phyloP scores from a whole-genome alignment of 1,140 invertebrate genomes.

The Penaeus chinensis region DNA sequence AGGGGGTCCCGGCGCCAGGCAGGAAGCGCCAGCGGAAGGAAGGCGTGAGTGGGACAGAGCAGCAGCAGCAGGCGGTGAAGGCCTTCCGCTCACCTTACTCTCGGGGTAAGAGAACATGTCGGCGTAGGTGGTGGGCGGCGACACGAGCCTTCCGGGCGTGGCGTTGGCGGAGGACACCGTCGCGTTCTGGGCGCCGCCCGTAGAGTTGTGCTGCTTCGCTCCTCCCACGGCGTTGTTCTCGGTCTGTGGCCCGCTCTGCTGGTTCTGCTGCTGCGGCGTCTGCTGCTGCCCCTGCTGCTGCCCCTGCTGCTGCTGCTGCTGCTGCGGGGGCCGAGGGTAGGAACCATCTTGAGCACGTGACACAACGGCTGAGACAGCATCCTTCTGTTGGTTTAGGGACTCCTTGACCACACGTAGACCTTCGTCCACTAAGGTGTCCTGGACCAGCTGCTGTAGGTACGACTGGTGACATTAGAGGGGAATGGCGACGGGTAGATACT shows the following conservation, averaged over 20 bases:
- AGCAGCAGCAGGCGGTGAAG: background rate
- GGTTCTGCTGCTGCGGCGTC: constrained; percentile 6
- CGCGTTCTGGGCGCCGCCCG: background rate
- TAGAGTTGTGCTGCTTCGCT: constrained; percentile 34
- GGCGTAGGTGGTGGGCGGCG: constrained; percentile 49
- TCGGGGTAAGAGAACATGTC: constrained; percentile 53
- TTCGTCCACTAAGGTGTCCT: constrained; percentile 56
- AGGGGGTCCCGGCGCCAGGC: background rate
- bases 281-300: background rate
- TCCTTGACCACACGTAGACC: constrained; percentile 56
- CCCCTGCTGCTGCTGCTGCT: background rate
- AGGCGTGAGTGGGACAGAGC: background rate
- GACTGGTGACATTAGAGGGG: constrained; percentile 57
- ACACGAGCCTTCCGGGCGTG: constrained; percentile 45
- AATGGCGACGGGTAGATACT: constrained; percentile 36
- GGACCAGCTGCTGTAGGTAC: constrained; percentile 59
- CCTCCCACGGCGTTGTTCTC: background rate
- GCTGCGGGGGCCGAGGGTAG: background rate
- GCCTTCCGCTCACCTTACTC: constrained; percentile 48
- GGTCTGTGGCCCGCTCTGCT: constrained; percentile 2
- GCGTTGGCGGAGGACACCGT: background rate
- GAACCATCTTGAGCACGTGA: too few relatives aligned
- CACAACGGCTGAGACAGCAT: constrained; percentile 10
- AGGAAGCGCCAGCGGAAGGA: background rate
- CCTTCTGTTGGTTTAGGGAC: constrained; percentile 59